Base-by-base conservation (phyloP, 2,797 vertebrate species). In the Muscicapa striata region DNA sequence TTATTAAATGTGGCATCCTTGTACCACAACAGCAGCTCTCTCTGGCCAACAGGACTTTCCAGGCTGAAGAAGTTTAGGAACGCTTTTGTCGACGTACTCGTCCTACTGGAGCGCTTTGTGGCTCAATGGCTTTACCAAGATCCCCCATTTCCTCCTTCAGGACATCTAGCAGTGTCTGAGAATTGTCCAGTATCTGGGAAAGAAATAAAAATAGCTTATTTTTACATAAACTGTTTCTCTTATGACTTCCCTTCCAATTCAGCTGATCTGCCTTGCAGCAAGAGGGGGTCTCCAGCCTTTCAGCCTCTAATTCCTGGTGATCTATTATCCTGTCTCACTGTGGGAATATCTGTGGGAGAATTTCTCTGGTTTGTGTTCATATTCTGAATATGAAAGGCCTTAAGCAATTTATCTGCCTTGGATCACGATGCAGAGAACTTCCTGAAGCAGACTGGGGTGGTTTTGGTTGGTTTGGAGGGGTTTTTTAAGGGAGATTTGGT, bases 121-220 rank as follows among this genome's bases (percentile, higher is more conserved):
- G 90, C 24, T 98, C 97, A 2, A 98, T 98, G 84, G 97, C 98
- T 97, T 98, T 99, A 68, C 96, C 98, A 64, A 98, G 97, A 96
- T 98, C 99, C 79, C 98, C 98, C 0, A 98, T 97, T 95, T 99
- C 98, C 94, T 98, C 98, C 97, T 99, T 99, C 93, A 99, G 96
- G 55, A 98, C 98, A 21, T 97, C 98, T 26, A 99, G 98, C 66
- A 99, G 96, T 12, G 98, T 98, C 98, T 99, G 98, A 12, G 99
- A 99, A 94, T 98, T 99, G 97, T 99, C 99, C 97, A 99, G 94
- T 94, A 99, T 99, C 99, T 99, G 94, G 17, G 73, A 54, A 66
- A 93, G 61, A 93, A 73, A 32, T 30, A 84, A 76, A 87, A 49
- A 22, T n/a, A 74, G 78, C 32, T 87, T 86, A 55, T n/a, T 68